Evolutionary conservation across 2,888 invertebrate species (phyloP).

Genomic region (Acleris literana): DNA sequence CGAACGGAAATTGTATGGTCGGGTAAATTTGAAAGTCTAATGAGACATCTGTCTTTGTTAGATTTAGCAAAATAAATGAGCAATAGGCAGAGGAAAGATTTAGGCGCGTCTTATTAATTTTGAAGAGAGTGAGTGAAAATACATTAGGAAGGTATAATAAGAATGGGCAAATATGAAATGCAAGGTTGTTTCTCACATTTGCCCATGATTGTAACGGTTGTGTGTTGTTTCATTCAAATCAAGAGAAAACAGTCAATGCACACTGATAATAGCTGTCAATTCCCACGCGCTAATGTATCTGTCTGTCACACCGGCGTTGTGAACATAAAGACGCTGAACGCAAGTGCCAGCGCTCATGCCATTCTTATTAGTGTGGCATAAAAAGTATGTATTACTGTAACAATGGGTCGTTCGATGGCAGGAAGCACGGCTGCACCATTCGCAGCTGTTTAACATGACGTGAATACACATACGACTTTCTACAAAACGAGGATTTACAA

Average conservation of each 20-base stretch:
- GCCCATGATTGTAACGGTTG: constrained; percentile 13
- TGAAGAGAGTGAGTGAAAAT: not conserved
- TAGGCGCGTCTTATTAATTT: not conserved
- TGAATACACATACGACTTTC: constrained; percentile 35
- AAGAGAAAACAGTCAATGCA: constrained; percentile 33
- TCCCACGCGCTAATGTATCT: constrained; percentile 47
- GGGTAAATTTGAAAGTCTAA: constrained; percentile 29
- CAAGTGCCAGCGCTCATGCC: constrained; percentile 46
- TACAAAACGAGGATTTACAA: constrained; percentile 33
- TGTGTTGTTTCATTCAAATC: constrained; percentile 32
- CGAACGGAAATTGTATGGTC: constrained; percentile 28
- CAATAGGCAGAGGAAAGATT: not conserved
- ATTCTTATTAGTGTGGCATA: constrained; percentile 59
- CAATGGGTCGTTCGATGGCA: constrained; percentile 73
- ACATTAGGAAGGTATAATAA: not conserved
- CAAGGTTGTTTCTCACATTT: not conserved
- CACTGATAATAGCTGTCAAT: constrained; percentile 43
- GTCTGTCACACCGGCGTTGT: constrained; percentile 45
- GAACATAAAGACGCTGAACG: constrained; percentile 38
- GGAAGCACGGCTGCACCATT: constrained; percentile 68
- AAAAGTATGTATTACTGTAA: constrained; percentile 64
- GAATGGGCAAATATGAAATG: constrained; percentile 4
- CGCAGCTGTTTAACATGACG: constrained; percentile 59
- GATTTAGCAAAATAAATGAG: constrained; percentile 8
- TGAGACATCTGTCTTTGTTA: constrained; percentile 24